A percentile compares a stretch with the other conserved stretches of the same genome.
These are phyloP conservation scores for Xylocopa sonorina DNA, from an alignment of 1,140 invertebrate genomes.

Conservation along the genomic window DNA sequence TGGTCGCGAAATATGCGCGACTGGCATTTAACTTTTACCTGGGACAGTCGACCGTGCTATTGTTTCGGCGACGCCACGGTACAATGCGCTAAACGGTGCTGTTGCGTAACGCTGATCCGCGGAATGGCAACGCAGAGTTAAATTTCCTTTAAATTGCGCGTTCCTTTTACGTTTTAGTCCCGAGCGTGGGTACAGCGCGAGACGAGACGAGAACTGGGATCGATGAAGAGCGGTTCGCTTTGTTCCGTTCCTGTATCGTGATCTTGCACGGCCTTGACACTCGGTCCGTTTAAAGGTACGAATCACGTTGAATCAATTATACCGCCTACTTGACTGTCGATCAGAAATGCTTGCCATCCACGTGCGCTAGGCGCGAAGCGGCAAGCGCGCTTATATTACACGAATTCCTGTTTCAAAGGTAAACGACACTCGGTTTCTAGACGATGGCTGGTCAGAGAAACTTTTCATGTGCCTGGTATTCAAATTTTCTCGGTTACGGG, in stretches of 20 bases:
- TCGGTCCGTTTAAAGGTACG: constrained; percentile 23
- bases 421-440: not conserved
- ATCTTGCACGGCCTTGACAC: constrained; percentile 50
- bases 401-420: no score
- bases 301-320: constrained; percentile 34
- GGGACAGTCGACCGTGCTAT: constrained; percentile 23
- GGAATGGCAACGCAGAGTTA: no score
- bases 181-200: no score
- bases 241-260: constrained; percentile 16
- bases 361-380: not conserved
- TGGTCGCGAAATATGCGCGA: constrained; percentile 31
- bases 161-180: no score
- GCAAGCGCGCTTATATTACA: no score
- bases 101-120: not conserved
- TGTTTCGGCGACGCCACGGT: constrained; percentile 21
- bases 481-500: no score
- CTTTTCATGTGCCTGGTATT: no score
- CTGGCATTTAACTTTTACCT: constrained; percentile 48
- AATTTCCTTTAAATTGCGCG: no score
- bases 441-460: no score
- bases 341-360: not conserved
- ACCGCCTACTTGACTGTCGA: constrained; percentile 1
- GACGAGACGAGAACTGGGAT: constrained; percentile 32
- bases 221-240: constrained; percentile 43
- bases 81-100: constrained; percentile 13